phyloP scores from a whole-genome alignment of 2,113 vertebrate genomes.

The Scopus umbretta region DNA sequence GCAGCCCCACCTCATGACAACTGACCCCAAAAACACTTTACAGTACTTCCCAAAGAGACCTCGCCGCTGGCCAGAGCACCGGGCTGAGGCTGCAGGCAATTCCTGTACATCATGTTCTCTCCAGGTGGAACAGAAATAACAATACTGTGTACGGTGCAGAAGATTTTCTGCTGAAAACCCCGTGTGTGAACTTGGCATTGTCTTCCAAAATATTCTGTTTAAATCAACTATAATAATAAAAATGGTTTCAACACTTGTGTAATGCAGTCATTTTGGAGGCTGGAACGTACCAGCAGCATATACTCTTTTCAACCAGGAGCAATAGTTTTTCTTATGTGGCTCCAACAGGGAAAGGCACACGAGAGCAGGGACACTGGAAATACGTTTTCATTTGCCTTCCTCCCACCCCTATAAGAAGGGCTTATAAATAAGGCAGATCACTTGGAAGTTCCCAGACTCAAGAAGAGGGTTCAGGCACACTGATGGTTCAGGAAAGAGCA shows the following conservation, averaged over 20 bases:
- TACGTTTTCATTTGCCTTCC: background rate
- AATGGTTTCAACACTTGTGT: background rate
- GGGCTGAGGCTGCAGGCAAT: background rate
- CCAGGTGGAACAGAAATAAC: background rate
- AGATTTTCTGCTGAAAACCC: background rate
- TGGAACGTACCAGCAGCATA: background rate
- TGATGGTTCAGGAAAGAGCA: constrained; percentile 51
- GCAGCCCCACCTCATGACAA: background rate
- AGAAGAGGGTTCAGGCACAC: background rate
- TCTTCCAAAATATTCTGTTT: background rate
- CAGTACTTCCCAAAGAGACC: background rate
- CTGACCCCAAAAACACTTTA: background rate
- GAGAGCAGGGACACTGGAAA: background rate
- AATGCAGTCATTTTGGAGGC: background rate
- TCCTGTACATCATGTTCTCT: accelerated
- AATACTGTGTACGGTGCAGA: background rate
- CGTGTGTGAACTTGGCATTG: background rate
- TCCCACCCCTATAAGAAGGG: background rate
- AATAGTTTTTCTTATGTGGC: background rate
- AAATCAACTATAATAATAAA: background rate
- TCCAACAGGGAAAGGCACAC: background rate
- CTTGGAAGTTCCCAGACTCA: background rate
- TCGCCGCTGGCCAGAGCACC: background rate
- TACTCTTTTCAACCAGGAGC: background rate
- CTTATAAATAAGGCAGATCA: background rate